Evolutionary conservation across 2,113 vertebrate genomes (phyloP).

Genomic region (Neodontobutis hainanensis): DNA sequence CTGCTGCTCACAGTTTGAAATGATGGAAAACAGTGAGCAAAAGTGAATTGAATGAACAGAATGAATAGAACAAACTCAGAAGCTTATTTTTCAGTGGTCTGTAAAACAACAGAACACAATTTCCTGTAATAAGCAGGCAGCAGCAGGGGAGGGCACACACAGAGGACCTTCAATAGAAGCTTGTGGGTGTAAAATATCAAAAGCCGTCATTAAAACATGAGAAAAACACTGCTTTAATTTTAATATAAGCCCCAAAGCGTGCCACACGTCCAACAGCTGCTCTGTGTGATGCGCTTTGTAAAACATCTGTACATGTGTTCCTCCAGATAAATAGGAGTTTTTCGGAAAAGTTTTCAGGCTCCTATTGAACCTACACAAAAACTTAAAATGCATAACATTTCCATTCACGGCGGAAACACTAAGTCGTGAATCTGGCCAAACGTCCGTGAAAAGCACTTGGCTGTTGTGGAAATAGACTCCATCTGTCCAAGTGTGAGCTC

Average conservation of each 20-base stretch:
- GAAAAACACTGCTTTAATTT: not conserved
- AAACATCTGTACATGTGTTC: too few species aligned
- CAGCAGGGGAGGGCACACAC: too few species aligned
- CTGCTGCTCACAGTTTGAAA: too few species aligned
- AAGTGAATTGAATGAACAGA: too few species aligned
- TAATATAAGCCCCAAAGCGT: not conserved
- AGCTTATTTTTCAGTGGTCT: too few species aligned
- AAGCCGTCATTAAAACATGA: not conserved
- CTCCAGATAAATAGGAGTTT: too few species aligned
- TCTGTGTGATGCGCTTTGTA: not conserved
- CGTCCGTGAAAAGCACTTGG: not conserved
- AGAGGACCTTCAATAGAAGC: too few species aligned
- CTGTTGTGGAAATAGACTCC: not conserved
- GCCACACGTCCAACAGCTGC: not conserved
- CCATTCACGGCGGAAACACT: not conserved
- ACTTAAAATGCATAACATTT: not conserved
- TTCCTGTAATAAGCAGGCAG: too few species aligned
- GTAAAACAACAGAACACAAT: too few species aligned
- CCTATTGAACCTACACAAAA: not conserved
- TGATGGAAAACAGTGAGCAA: too few species aligned
- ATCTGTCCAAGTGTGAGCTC: slow-evolving; percentile 3
- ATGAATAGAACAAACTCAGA: too few species aligned
- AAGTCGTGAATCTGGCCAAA: not conserved
- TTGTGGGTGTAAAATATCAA: not conserved
- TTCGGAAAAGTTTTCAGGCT: not conserved